Percentiles rank a stretch among this genome's conserved stretches.
Conservation (phyloP, 1,140 invertebrate species). For the Ladona fulva region DNA sequence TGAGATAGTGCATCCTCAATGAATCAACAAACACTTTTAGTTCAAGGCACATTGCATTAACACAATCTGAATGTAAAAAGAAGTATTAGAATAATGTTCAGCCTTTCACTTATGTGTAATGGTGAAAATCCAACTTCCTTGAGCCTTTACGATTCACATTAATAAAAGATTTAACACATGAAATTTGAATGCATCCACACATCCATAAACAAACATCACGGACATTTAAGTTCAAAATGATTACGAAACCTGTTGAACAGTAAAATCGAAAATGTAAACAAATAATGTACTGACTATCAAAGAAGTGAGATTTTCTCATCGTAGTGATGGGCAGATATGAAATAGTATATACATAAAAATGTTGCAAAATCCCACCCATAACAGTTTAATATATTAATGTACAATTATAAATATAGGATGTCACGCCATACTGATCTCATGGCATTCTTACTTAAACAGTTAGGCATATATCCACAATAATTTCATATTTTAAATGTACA, state of each 20-base stretch:
- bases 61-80: neutral
- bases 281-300: too few relatives aligned
- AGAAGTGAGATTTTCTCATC: too few relatives aligned
- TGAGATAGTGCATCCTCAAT: neutral
- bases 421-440: neutral
- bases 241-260: too few relatives aligned
- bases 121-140: neutral
- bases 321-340: too few relatives aligned
- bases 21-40: neutral
- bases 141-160: too few relatives aligned
- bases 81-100: neutral
- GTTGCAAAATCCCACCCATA: neutral
- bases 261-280: too few relatives aligned
- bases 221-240: neutral
- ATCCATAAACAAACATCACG: neutral
- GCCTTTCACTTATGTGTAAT: neutral
- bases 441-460: neutral
- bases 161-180: too few relatives aligned
- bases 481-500: neutral
- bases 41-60: slow-evolving; percentile 4
- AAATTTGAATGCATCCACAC: neutral
- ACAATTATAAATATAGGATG: slow-evolving; percentile 11
- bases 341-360: neutral
- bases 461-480: neutral
- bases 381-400: slow-evolving; percentile 9